A percentile compares a stretch with the other conserved stretches of the same genome.
phyloP scores from a whole-genome alignment of 2,797 vertebrate genomes.

The Heliangelus exortis region DNA sequence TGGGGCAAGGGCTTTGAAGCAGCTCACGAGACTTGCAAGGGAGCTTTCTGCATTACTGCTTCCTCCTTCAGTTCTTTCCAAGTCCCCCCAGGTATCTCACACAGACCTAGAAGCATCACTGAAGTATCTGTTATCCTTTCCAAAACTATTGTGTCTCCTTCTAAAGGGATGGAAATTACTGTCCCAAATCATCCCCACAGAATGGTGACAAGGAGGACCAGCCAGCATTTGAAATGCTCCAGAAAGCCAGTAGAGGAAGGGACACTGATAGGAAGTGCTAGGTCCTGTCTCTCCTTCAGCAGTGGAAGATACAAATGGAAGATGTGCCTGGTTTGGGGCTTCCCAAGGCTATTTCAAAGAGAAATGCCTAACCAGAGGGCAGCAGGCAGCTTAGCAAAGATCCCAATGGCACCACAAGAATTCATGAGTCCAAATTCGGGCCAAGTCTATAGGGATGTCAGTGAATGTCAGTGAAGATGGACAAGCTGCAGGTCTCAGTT shows the following conservation, averaged over 20 bases:
- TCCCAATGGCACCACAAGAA: background rate
- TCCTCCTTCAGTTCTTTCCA: background rate
- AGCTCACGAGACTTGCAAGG: background rate
- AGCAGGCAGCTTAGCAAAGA: background rate
- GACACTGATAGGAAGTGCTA: background rate
- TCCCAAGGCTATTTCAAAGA: background rate
- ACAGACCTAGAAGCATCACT: background rate
- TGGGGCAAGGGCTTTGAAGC: accelerated
- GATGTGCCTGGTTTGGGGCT: background rate
- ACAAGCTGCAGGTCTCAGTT: background rate
- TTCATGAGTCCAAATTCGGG: background rate
- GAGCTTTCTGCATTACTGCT: background rate
- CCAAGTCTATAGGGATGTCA: background rate
- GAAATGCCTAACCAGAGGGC: background rate
- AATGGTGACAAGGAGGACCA: background rate
- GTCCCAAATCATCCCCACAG: background rate
- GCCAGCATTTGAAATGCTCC: background rate
- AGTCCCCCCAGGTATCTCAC: background rate
- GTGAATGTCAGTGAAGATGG: accelerated
- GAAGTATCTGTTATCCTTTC: background rate
- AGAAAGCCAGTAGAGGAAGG: background rate
- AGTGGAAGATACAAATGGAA: background rate
- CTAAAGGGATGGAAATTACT: background rate
- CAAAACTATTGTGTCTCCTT: background rate
- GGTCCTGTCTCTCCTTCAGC: background rate